Evolutionary conservation across 2,888 invertebrate genomes (phyloP).

Genomic region (Ochlodes sylvanus): DNA sequence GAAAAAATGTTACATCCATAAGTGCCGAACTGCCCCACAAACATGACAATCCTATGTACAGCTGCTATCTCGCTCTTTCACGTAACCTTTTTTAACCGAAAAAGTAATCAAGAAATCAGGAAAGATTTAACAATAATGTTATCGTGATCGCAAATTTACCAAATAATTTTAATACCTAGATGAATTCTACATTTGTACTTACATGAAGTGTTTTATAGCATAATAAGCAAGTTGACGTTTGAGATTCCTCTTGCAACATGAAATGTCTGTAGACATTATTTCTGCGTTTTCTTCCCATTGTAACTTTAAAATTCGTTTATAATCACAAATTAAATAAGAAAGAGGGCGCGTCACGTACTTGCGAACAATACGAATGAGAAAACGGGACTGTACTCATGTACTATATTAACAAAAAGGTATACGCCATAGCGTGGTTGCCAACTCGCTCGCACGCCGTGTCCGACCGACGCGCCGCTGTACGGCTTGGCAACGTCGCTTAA

Average conservation of each 20-base stretch:
- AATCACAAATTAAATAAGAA: neutral
- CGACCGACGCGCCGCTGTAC: neutral
- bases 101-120: neutral
- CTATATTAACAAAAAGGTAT: neutral
- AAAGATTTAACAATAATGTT: neutral
- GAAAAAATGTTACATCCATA: neutral
- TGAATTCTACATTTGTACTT: neutral
- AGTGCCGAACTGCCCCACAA: neutral
- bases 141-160: neutral
- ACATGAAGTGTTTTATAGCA: slow-evolving; percentile 3
- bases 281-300: slow-evolving; percentile 7
- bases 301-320: neutral
- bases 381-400: neutral
- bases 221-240: neutral
- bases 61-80: neutral
- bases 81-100: neutral
- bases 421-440: neutral
- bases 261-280: slow-evolving; percentile 14
- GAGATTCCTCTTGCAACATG: neutral
- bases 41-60: neutral
- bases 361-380: neutral
- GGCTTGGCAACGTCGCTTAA: neutral
- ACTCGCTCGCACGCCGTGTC: neutral
- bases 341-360: neutral
- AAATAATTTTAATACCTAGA: too few relatives aligned